Evolutionary conservation across 2,888 invertebrate genomes (phyloP).

Genomic region (Tubiluchus corallicola): DNA sequence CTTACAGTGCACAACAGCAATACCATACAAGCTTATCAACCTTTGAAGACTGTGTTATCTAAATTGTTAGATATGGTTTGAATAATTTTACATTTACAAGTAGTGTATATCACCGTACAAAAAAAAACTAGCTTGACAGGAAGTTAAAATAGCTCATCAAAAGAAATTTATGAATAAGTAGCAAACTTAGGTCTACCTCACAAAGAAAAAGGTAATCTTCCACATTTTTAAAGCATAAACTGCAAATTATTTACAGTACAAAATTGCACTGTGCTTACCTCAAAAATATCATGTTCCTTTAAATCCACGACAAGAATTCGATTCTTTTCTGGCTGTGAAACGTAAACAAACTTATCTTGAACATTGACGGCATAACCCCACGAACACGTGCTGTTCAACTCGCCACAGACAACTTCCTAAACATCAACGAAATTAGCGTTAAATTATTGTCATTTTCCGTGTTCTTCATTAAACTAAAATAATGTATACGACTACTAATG

Average conservation of each 20-base stretch:
- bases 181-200: too few relatives aligned
- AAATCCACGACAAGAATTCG: constrained; percentile 50
- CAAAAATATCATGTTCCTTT: constrained; percentile 48
- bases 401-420: too few relatives aligned
- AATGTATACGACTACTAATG: too few relatives aligned
- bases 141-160: too few relatives aligned
- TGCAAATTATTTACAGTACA: background rate
- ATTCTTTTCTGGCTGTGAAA: constrained; percentile 48
- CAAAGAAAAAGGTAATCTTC: too few relatives aligned
- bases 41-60: background rate
- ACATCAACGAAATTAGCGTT: too few relatives aligned
- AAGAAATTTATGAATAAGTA: too few relatives aligned
- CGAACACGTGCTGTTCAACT: too few relatives aligned
- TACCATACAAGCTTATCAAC: background rate
- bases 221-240: too few relatives aligned
- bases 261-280: constrained; percentile 32
- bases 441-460: too few relatives aligned
- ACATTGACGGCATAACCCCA: constrained; percentile 55
- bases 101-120: background rate
- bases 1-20: background rate
- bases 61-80: constrained; percentile 1
- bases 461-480: too few relatives aligned
- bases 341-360: constrained; percentile 46
- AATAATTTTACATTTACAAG: background rate
- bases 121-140: too few relatives aligned